These are phyloP conservation scores for Pseudochromis fuscus DNA, from an alignment of 2,797 vertebrate genomes.

Conservation along the genomic window DNA sequence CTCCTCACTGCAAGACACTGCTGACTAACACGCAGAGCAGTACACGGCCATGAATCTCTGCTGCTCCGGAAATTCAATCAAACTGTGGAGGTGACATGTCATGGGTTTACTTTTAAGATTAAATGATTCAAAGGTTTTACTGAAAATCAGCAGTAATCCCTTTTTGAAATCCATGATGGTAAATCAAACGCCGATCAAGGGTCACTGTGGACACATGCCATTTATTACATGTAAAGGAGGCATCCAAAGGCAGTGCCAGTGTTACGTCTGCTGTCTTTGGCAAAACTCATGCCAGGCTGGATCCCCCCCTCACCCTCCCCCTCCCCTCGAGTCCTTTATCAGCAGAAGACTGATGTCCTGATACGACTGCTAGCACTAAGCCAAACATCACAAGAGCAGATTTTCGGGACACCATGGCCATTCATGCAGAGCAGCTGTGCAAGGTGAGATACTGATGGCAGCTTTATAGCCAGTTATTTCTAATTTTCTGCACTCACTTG, in stretches of 20 bases:
- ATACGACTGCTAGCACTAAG: slow-evolving; percentile 61
- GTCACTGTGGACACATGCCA: slow-evolving; percentile 39
- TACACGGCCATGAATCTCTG: slow-evolving; percentile 8
- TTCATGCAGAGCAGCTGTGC: slow-evolving; percentile 68
- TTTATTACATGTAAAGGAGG: slow-evolving; percentile 53
- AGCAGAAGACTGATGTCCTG: slow-evolving; percentile 65
- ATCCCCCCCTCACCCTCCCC: no score
- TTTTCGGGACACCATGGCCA: slow-evolving; percentile 50
- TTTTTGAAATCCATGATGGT: slow-evolving; percentile 58
- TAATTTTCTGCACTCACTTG: slow-evolving; percentile 39
- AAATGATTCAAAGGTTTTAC: slow-evolving; percentile 33
- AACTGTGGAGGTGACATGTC: slow-evolving; percentile 27
- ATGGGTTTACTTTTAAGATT: slow-evolving; percentile 28
- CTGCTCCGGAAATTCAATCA: slow-evolving; percentile 23
- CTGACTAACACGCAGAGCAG: slow-evolving; percentile 15
- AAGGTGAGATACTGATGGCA: slow-evolving; percentile 63
- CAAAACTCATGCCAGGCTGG: slow-evolving; percentile 43
- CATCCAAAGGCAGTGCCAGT: slow-evolving; percentile 49
- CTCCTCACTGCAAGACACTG: slow-evolving; percentile 30
- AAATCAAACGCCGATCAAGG: slow-evolving; percentile 49
- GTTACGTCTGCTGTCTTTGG: slow-evolving; percentile 47
- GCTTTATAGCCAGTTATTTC: slow-evolving; percentile 56
- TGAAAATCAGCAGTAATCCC: slow-evolving; percentile 59
- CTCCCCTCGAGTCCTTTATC: slow-evolving; percentile 58
- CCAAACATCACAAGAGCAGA: slow-evolving; percentile 52